phyloP scores from a whole-genome alignment of 1,140 invertebrate genomes.

The Mactra quadrangularis region DNA sequence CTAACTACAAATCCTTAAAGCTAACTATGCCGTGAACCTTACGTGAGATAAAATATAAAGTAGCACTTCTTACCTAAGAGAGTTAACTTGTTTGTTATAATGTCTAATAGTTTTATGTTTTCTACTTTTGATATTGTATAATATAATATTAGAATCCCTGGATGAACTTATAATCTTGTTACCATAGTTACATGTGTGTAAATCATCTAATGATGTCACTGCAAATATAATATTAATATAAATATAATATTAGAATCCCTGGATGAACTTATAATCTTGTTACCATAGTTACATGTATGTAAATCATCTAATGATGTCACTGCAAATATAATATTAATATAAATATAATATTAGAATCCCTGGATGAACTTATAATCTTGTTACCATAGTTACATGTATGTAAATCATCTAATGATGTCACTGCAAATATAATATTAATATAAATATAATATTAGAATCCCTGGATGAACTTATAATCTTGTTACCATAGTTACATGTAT shows the following conservation, averaged over 20 bases:
- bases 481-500: slow-evolving; percentile 4
- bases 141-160: slow-evolving; percentile 31
- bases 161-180: slow-evolving; percentile 43
- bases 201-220: slow-evolving; percentile 35
- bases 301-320: slow-evolving; percentile 32
- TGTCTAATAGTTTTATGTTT: slow-evolving; percentile 16
- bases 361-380: slow-evolving; percentile 36
- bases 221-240: slow-evolving; percentile 3
- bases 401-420: slow-evolving; percentile 28
- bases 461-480: slow-evolving; percentile 36
- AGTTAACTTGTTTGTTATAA: slow-evolving; percentile 43
- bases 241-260: slow-evolving; percentile 42
- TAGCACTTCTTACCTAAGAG: slow-evolving; percentile 43
- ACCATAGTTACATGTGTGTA: not conserved
- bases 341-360: slow-evolving; percentile 42
- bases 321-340: slow-evolving; percentile 12
- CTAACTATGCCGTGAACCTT: no score
- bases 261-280: slow-evolving; percentile 39
- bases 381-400: slow-evolving; percentile 1
- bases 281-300: not conserved
- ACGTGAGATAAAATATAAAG: no score
- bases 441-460: slow-evolving; percentile 42
- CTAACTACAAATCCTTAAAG: no score
- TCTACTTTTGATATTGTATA: slow-evolving; percentile 39
- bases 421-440: slow-evolving; percentile 18